phyloP scores from a whole-genome alignment of 2,888 invertebrate genomes.

The Cosmia trapezina region DNA sequence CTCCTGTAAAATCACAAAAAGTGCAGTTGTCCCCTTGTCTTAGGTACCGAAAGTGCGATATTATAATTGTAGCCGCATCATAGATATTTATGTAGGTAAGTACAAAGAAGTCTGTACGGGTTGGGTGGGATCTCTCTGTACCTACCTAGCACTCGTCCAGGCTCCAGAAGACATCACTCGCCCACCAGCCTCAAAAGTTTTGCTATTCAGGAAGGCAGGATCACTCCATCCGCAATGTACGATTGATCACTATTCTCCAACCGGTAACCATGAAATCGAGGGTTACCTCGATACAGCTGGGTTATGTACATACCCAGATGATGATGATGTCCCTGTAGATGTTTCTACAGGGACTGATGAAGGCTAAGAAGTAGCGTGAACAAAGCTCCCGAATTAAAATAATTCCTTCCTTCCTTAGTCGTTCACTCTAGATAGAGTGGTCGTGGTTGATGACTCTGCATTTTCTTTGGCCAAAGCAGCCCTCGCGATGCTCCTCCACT shows the following conservation, averaged over 20 bases:
- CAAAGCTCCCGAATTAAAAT: not conserved
- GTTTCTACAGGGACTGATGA: not conserved
- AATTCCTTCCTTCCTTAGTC: too few relatives aligned
- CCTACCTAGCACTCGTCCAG: not conserved
- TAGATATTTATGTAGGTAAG: too few relatives aligned
- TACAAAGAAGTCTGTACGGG: not conserved
- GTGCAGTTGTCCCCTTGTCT: too few relatives aligned
- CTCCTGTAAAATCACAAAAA: too few relatives aligned
- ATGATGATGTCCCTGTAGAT: too few relatives aligned
- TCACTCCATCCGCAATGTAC: not conserved
- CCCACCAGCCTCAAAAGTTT: not conserved
- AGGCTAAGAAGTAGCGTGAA: not conserved
- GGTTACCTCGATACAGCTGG: not conserved
- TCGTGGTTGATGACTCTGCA: too few relatives aligned
- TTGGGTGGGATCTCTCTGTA: not conserved
- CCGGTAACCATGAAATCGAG: not conserved
- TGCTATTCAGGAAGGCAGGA: not conserved
- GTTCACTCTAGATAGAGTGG: too few relatives aligned
- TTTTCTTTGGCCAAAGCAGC: too few relatives aligned
- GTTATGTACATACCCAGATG: too few relatives aligned
- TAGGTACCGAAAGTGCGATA: too few relatives aligned
- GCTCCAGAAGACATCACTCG: not conserved
- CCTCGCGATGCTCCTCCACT: too few relatives aligned
- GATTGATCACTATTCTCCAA: not conserved
- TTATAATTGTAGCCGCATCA: too few relatives aligned